Conservation (phyloP, 92 coral and sea anemone genomes). For the Actinernus sp. region DNA sequence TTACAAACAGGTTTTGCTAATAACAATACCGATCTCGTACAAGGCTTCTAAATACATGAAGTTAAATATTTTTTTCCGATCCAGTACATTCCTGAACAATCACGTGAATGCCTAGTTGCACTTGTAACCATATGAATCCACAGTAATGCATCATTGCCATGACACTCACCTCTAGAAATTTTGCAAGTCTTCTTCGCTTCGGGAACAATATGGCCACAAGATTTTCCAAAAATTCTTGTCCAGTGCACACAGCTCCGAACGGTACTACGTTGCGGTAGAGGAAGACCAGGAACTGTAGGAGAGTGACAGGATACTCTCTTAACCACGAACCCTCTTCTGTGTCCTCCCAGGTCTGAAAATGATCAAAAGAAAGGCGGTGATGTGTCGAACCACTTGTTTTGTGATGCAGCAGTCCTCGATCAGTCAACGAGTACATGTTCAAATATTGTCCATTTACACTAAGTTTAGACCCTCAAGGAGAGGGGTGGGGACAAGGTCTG, state of each 20-base stretch:
- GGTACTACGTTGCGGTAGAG: constrained; percentile 87
- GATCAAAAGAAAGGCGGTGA: background rate
- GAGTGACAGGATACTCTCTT: constrained; percentile 87
- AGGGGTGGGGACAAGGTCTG: no score
- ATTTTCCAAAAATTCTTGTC: constrained; percentile 91
- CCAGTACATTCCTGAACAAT: no score
- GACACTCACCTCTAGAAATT: constrained; percentile 63
- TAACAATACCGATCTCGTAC: no score
- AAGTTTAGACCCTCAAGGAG: no score
- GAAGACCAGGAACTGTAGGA: constrained; percentile 84
- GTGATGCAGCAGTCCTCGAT: background rate
- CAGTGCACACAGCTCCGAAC: constrained; percentile 80
- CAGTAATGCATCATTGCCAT: background rate
- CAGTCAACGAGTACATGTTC: no score
- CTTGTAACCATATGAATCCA: background rate
- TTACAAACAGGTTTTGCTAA: no score
- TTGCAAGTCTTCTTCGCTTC: constrained; percentile 57
- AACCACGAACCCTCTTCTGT: constrained; percentile 86
- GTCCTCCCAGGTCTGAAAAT: constrained; percentile 72
- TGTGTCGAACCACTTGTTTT: background rate
- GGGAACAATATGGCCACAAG: constrained; percentile 92
- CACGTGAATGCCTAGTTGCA: no score
- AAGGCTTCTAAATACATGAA: no score
- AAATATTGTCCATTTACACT: no score
- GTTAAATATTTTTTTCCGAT: no score